Evolutionary conservation across 30 jellyfish, hydroid and myxozoan species (phyloP).

Genomic region (Chrysaora quinquecirrha): DNA sequence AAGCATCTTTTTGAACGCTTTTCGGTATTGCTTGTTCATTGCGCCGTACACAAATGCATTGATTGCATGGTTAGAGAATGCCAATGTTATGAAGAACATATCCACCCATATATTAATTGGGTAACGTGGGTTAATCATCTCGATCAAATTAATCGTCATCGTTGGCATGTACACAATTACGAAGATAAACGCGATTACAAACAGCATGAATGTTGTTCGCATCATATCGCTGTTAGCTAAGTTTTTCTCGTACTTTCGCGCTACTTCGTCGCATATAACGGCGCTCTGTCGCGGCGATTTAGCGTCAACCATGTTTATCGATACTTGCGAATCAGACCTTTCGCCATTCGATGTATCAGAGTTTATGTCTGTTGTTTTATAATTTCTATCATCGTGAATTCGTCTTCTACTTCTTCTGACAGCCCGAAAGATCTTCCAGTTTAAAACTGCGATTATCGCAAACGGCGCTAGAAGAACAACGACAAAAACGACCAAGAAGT

Average conservation of each 20-base stretch:
- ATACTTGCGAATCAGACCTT: slow-evolving; percentile 25
- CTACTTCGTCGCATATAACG: background rate
- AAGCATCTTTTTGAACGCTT: slow-evolving; percentile 11
- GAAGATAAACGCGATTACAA: slow-evolving; percentile 29
- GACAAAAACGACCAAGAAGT: slow-evolving; percentile 5
- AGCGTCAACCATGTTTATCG: slow-evolving; percentile 13
- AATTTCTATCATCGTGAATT: background rate
- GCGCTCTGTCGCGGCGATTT: background rate
- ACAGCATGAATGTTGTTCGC: slow-evolving; percentile 34
- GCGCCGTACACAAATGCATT: slow-evolving; percentile 54
- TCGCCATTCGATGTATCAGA: background rate
- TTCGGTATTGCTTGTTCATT: slow-evolving; percentile 58
- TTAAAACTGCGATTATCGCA: slow-evolving; percentile 4
- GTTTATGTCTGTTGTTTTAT: background rate
- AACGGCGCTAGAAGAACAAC: slow-evolving; percentile 32
- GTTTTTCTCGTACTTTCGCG: background rate
- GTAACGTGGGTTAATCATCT: slow-evolving; percentile 22
- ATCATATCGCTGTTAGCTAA: slow-evolving; percentile 9
- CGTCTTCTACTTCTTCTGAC: slow-evolving; percentile 25
- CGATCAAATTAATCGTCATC: slow-evolving; percentile 19
- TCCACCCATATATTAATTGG: slow-evolving; percentile 50
- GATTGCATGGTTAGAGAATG: slow-evolving; percentile 60
- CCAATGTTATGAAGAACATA: slow-evolving; percentile 17
- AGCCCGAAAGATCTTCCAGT: slow-evolving; percentile 32
- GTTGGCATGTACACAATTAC: slow-evolving; percentile 54